phyloP scores from a whole-genome alignment of 1,140 invertebrate genomes.

The Eumeta japonica region DNA sequence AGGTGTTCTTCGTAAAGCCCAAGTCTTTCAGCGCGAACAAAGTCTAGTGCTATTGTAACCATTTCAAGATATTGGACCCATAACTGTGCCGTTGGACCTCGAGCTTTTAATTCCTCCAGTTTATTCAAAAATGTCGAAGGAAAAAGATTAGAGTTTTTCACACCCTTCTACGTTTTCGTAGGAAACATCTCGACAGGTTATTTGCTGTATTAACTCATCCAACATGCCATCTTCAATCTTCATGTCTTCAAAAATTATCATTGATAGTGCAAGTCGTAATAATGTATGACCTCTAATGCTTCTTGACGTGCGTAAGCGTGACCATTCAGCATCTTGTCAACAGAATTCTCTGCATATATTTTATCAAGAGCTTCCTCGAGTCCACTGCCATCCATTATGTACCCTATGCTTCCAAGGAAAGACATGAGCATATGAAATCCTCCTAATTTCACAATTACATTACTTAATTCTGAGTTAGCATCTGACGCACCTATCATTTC shows the following conservation, averaged over 20 bases:
- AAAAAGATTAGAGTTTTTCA: neutral
- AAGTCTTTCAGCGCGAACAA: neutral
- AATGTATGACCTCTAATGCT: conserved; percentile 29
- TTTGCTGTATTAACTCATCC: neutral
- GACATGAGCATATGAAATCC: conserved; percentile 28
- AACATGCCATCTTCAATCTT: neutral
- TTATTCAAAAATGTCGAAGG: neutral
- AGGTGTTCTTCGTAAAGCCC: neutral
- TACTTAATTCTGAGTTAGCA: conserved; percentile 5
- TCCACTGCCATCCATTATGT: conserved; percentile 35
- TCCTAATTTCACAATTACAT: conserved; percentile 16
- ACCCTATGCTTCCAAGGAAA: conserved; percentile 28
- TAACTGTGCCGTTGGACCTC: neutral
- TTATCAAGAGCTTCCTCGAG: conserved; percentile 22
- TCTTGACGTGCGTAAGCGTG: conserved; percentile 9
- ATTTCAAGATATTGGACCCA: conserved; percentile 1
- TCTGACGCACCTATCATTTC: conserved; percentile 22
- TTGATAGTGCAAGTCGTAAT: conserved; percentile 6
- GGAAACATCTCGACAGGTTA: neutral
- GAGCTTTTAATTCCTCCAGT: neutral
- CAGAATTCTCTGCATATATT: conserved; percentile 28
- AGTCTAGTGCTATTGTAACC: neutral
- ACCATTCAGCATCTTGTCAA: conserved; percentile 23
- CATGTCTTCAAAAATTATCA: neutral
- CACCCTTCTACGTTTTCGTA: neutral